Evolutionary conservation across 2,113 vertebrate genomes (phyloP), one percentile per base, ranked within the genome.

Genomic region (Nematolebias whitei): DNA sequence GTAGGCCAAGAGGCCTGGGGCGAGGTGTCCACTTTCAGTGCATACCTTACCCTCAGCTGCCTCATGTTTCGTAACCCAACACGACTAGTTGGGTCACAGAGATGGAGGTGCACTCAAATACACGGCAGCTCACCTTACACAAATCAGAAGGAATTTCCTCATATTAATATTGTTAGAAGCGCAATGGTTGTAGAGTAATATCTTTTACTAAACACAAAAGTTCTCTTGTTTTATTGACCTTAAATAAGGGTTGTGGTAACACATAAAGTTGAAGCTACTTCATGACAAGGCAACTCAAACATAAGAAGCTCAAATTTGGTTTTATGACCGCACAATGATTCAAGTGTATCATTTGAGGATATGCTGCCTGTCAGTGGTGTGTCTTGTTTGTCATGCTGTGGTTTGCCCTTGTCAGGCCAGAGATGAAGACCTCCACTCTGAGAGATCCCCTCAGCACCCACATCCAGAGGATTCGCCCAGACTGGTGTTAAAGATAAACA

Each of bases 11-110:
- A 85, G 86, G 84, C 88, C 89, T 84, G 83, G 83, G 87, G 88
- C 53, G 71, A 88, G 89, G 91, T 91, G 89, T 93, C 91, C 83
- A 84, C 85, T 93, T 92, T 90, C 92, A 88, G 87, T 62, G 82
- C 90, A 91, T 90, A 92, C 89, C 90, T 92, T 88, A 92, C 87
- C 78, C 86, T 88, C 87, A 89, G 87, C 87, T 88, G 90, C 79
- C 80, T 92, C 88, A 84, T 85, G 85, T 92, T 91, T 88, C 90
- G 86, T 87, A 88, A 89, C 82, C 82, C 82, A 87, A 90, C 85
- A 87, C 88, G 79, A 79, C 86, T 85, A 76, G 54, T 38, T 88
- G 87, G 88, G 85, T 83, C 82, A 84, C 72, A 78, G 80, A 84
- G 80, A 89, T 74, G 90, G 85, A 85, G 79, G 80, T 80, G 78